phyloP scores from a whole-genome alignment of 2,888 invertebrate genomes.

The Andrena dorsata region DNA sequence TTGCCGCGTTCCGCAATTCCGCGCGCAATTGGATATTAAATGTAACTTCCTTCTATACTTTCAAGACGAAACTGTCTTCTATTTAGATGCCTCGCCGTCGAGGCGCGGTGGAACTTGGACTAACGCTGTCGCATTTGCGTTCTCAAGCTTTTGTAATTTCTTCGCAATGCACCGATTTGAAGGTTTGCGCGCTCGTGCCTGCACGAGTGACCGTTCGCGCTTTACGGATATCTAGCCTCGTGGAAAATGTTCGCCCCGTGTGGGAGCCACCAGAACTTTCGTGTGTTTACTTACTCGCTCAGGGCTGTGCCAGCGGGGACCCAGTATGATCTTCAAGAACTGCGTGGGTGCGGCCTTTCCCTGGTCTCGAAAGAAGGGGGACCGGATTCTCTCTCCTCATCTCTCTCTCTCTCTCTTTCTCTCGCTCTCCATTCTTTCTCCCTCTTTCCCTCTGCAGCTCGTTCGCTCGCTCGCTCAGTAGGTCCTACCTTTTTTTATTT shows the following conservation, averaged over 20 bases:
- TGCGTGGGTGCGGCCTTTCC: slow-evolving; percentile 78
- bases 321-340: slow-evolving; percentile 70
- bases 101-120: neutral
- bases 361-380: slow-evolving; percentile 66
- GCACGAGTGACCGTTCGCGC: slow-evolving; percentile 39
- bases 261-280: slow-evolving; percentile 51
- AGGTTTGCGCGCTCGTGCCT: neutral
- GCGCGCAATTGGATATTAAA: neutral
- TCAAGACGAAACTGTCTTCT: neutral
- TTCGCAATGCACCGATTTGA: neutral
- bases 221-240: slow-evolving; percentile 54
- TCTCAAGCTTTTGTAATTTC: neutral
- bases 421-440: slow-evolving; percentile 15
- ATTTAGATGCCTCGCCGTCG: neutral
- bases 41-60: neutral
- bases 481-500: slow-evolving; percentile 75
- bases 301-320: slow-evolving; percentile 71
- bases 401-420: slow-evolving; percentile 10
- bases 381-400: slow-evolving; percentile 38
- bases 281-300: slow-evolving; percentile 70
- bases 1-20: neutral
- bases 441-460: slow-evolving; percentile 10
- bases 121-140: neutral
- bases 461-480: slow-evolving; percentile 48
- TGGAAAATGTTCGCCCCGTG: slow-evolving; percentile 54